Evolutionary conservation across 92 coral and sea anemone species (phyloP).

Genomic region (Epizoanthus illoricatus): DNA sequence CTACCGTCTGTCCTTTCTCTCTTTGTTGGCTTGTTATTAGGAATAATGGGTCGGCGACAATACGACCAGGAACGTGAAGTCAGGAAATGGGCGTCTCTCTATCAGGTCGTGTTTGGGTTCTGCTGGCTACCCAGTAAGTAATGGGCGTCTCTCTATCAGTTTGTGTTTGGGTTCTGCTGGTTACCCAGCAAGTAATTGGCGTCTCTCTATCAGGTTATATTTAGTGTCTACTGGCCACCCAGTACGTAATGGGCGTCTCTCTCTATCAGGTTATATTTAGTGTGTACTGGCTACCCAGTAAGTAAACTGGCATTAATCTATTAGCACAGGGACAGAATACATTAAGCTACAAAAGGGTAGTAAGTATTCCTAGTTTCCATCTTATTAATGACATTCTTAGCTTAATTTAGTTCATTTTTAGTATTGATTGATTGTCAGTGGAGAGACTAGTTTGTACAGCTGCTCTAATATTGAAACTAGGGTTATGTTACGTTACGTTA

Average conservation of each 20-base stretch:
- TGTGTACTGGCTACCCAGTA: too few species aligned
- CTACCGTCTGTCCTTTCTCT: neutral
- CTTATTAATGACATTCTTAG: too few species aligned
- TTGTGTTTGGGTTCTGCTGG: too few species aligned
- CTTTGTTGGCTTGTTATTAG: conserved; percentile 1
- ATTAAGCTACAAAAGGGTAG: too few species aligned
- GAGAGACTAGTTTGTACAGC: too few species aligned
- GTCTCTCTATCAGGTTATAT: conserved; percentile 51
- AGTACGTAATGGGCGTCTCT: conserved; percentile 36
- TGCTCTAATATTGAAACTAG: too few species aligned
- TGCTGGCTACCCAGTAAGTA: conserved; percentile 71
- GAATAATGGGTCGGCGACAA: conserved; percentile 60
- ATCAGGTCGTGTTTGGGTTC: conserved; percentile 49
- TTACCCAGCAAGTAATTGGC: conserved; percentile 29
- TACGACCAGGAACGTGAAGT: conserved; percentile 58
- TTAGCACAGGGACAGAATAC: too few species aligned
- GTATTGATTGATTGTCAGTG: too few species aligned
- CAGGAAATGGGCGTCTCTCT: conserved; percentile 59
- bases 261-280: neutral
- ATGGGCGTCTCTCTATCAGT: neutral
- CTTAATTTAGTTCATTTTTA: too few species aligned
- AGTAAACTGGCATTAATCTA: neutral
- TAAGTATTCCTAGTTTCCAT: too few species aligned
- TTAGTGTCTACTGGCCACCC: conserved; percentile 61
- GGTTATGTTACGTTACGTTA: too few species aligned